Conservation (phyloP, 2,113 vertebrate species). For the Serilophus lunatus region DNA sequence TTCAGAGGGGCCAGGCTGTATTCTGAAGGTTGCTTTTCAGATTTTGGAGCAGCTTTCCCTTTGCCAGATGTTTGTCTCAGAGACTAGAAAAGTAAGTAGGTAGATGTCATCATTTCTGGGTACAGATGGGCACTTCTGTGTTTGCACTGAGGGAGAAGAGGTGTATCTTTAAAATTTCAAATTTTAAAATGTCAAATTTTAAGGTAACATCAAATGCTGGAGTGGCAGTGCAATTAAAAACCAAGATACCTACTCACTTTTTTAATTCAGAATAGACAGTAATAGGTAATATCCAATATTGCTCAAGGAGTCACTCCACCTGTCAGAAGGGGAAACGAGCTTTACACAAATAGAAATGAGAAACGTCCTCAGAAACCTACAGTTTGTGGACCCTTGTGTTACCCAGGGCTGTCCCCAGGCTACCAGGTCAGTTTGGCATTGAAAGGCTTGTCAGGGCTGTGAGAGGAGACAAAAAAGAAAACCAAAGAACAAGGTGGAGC, state of each 20-base stretch:
- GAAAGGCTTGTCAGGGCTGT: background rate
- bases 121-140: background rate
- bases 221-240: background rate
- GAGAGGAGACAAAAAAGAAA: background rate
- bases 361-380: background rate
- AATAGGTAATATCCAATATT: rapidly evolving
- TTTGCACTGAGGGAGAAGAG: background rate
- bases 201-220: background rate
- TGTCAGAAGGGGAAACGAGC: background rate
- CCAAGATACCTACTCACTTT: background rate
- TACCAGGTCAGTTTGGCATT: background rate
- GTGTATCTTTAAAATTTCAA: background rate
- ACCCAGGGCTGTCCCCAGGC: background rate
- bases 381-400: background rate
- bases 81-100: background rate
- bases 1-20: background rate
- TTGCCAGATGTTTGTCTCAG: background rate
- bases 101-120: background rate
- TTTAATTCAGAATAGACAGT: background rate
- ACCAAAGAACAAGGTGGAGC: background rate
- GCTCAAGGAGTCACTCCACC: background rate
- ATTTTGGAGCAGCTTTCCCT: background rate
- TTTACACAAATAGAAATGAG: background rate
- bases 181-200: background rate
- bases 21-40: background rate